Conservation (phyloP, 2,113 vertebrate species). For the Phodopus roborovskii region DNA sequence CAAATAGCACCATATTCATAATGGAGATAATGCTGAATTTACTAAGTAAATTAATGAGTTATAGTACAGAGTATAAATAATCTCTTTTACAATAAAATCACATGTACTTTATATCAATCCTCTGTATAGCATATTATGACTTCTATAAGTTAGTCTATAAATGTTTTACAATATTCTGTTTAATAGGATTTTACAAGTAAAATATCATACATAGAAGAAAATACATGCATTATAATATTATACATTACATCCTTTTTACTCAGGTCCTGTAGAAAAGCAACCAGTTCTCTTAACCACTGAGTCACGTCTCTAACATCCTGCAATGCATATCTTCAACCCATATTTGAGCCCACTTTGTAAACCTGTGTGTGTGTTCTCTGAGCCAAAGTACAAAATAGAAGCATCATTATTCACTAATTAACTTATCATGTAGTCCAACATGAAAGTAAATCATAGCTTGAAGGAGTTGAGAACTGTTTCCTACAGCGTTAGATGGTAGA, state of each 20-base stretch:
- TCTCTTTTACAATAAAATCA: neutral
- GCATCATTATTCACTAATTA: neutral
- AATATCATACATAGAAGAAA: neutral
- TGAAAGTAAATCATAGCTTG: neutral
- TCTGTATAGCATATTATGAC: neutral
- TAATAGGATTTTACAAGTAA: neutral
- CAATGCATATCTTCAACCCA: neutral
- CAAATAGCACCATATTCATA: neutral
- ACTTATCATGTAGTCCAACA: neutral
- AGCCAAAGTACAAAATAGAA: conserved; percentile 1
- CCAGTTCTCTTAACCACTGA: neutral
- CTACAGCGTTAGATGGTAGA: neutral
- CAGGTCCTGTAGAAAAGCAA: neutral
- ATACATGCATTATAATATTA: neutral
- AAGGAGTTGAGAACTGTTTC: neutral
- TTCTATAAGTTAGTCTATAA: neutral
- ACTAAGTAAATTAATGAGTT: neutral
- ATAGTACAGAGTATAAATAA: neutral
- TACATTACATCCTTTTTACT: neutral
- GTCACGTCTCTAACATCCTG: neutral
- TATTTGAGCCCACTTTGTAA: neutral
- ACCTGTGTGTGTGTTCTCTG: neutral
- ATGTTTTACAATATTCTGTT: neutral
- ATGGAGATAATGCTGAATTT: neutral
- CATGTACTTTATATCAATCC: neutral